These are phyloP conservation scores for Sympetrum striolatum DNA, from an alignment of 2,888 invertebrate species.

Conservation along the genomic window DNA sequence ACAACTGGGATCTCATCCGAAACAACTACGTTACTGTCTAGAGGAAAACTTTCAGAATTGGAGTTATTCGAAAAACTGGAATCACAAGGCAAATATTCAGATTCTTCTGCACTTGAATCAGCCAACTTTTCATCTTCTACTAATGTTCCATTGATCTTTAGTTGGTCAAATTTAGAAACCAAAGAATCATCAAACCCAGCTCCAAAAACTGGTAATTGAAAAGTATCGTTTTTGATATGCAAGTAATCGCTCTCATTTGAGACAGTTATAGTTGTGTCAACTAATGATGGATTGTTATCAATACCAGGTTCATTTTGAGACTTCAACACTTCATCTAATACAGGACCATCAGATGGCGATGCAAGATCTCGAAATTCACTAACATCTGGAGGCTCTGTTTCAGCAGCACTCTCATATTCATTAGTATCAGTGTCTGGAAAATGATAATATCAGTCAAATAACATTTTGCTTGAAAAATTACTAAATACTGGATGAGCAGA, in stretches of 20 bases:
- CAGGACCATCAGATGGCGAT: background rate
- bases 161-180: background rate
- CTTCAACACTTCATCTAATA: background rate
- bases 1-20: background rate
- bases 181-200: background rate
- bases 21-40: background rate
- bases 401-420: conserved; percentile 28
- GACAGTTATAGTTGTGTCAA: background rate
- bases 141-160: background rate
- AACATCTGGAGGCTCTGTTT: conserved; percentile 33
- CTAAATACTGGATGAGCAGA: background rate
- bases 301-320: background rate
- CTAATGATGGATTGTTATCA: background rate
- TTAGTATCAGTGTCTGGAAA: conserved; percentile 33
- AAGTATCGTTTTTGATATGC: background rate
- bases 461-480: background rate
- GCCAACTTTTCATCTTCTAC: background rate
- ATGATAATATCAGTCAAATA: background rate
- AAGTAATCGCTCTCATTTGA: background rate
- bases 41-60: background rate
- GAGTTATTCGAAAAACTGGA: conserved; percentile 3
- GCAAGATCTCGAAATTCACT: conserved; percentile 26
- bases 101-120: conserved; percentile 1
- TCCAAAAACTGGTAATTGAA: background rate
- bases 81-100: conserved; percentile 8